Percentiles rank a stretch among this genome's conserved stretches.
phyloP scores from a whole-genome alignment of 2,888 invertebrate genomes.

The Coremacera marginata region DNA sequence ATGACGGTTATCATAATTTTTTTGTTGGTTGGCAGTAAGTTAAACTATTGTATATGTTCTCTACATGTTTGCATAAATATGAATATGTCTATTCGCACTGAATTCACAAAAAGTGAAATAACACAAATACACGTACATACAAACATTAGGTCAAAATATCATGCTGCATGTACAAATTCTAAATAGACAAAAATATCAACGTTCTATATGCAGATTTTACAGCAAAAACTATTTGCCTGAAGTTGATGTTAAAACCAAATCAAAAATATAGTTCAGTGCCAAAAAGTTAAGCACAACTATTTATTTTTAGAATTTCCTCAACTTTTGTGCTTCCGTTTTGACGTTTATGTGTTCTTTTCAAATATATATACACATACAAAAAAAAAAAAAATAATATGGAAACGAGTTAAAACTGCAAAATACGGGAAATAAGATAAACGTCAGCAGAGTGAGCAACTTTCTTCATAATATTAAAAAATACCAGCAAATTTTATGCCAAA shows the following conservation, averaged over 20 bases:
- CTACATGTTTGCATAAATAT: constrained; percentile 2
- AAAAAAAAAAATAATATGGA: too few species aligned
- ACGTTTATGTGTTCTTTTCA: not conserved
- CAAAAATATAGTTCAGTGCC: constrained; percentile 32
- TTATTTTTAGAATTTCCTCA: not conserved
- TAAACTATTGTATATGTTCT: not conserved
- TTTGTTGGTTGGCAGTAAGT: not conserved
- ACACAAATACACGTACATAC: not conserved
- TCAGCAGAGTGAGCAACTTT: not conserved
- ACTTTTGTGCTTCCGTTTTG: not conserved
- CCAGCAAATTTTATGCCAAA: constrained; percentile 22
- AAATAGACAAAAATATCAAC: not conserved
- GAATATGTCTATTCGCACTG: not conserved
- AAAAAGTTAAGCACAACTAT: constrained; percentile 16
- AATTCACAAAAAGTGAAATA: not conserved
- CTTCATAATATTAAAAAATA: not conserved
- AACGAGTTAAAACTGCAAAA: not conserved
- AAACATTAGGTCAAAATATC: not conserved
- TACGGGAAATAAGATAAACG: not conserved
- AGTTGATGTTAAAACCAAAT: constrained; percentile 20
- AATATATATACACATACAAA: too few species aligned
- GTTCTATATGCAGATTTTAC: not conserved
- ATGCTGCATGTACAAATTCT: not conserved
- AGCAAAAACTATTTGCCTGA: not conserved
- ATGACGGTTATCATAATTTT: not conserved